Percentiles rank a stretch among this genome's conserved stretches.
Conservation (phyloP, 2,888 invertebrate species). For the Idaea aversata region DNA sequence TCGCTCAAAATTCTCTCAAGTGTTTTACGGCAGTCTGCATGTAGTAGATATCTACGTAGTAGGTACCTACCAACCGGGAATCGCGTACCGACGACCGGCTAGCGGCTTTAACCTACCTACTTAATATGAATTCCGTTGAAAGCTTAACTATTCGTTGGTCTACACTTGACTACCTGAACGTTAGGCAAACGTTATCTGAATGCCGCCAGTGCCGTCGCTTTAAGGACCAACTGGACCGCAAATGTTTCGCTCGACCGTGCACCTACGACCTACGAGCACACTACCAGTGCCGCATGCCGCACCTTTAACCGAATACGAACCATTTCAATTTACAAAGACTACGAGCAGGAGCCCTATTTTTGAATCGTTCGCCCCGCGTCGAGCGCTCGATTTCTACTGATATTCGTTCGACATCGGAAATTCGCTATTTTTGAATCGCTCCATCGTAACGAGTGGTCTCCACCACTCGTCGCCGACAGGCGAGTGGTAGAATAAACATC, state of each 20-base stretch:
- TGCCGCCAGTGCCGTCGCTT: constrained; percentile 32
- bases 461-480: no score
- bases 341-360: no score
- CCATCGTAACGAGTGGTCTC: no score
- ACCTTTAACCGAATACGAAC: constrained; percentile 34
- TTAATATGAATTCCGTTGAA: constrained; percentile 32
- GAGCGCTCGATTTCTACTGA: no score
- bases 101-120: constrained; percentile 11
- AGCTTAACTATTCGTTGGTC: constrained; percentile 29
- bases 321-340: constrained; percentile 36
- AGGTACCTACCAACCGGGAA: no score
- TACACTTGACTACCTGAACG: constrained; percentile 24
- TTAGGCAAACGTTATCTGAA: constrained; percentile 34
- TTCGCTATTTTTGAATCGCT: no score
- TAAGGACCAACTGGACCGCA: constrained; percentile 36
- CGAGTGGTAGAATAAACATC: no score
- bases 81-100: no score
- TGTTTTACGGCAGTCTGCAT: not conserved
- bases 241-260: constrained; percentile 32
- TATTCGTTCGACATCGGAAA: no score
- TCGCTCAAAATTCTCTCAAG: not conserved
- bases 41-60: no score
- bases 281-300: constrained; percentile 16
- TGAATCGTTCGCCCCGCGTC: no score
- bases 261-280: constrained; percentile 18